These are phyloP conservation scores for Trachurus trachurus DNA, from an alignment of 2,797 vertebrate genomes.

Conservation along the genomic window DNA sequence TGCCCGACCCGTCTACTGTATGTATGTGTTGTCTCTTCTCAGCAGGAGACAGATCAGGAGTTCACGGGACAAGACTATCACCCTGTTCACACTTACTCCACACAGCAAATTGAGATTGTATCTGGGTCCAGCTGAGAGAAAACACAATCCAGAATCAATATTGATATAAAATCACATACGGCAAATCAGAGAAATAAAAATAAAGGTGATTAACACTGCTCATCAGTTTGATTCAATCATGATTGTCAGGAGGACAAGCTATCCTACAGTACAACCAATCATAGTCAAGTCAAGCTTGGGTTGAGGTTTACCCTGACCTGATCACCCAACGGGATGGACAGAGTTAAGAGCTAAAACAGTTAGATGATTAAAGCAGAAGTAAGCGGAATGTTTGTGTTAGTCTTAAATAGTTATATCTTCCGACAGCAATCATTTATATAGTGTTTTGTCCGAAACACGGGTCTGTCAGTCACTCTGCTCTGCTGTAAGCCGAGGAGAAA, in stretches of 20 bases:
- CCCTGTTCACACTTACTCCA: conserved; percentile 27
- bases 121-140: neutral
- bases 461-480: too few species aligned
- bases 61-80: conserved; percentile 30
- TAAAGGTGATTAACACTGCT: neutral
- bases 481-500: too few species aligned
- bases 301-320: neutral
- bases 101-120: neutral
- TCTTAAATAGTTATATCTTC: too few species aligned
- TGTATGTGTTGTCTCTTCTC: conserved; percentile 44
- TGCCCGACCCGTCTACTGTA: conserved; percentile 6
- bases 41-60: conserved; percentile 41
- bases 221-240: conserved; percentile 9
- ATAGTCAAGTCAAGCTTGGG: neutral
- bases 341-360: neutral
- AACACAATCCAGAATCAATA: neutral
- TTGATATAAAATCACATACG: neutral
- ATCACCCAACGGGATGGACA: neutral
- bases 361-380: too few species aligned
- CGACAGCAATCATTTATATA: too few species aligned
- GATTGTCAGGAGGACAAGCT: neutral
- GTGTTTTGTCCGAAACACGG: too few species aligned
- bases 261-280: neutral
- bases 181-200: neutral
- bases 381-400: too few species aligned